Percentiles rank a stretch among this genome's conserved stretches.
Conservation (phyloP, 2,797 vertebrate genomes). For the Oryzias sinensis region DNA sequence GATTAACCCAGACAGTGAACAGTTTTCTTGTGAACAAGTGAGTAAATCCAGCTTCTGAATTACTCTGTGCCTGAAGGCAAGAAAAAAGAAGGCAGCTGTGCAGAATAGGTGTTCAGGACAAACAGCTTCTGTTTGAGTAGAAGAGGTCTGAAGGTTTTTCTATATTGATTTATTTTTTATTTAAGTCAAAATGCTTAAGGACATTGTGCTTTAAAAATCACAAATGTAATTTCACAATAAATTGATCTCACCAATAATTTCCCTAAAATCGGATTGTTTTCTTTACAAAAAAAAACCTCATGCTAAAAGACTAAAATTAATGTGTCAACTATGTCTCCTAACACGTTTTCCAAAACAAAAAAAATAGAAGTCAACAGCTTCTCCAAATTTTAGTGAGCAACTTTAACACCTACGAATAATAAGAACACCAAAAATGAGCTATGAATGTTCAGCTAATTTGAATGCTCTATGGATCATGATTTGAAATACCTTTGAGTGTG, state of each 20-base stretch:
- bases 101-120: neutral
- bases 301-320: too few species aligned
- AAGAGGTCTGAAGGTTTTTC: neutral
- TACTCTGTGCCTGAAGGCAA: neutral
- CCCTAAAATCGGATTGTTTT: too few species aligned
- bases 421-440: slow-evolving; percentile 9
- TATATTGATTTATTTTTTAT: neutral
- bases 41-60: neutral
- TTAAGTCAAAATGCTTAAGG: neutral
- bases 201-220: neutral
- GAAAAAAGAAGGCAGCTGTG: neutral
- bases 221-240: too few species aligned
- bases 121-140: neutral
- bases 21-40: slow-evolving; percentile 4
- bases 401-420: slow-evolving; percentile 27
- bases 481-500: slow-evolving; percentile 34
- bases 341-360: too few species aligned
- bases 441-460: slow-evolving; percentile 31
- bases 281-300: too few species aligned
- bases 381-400: slow-evolving; percentile 24
- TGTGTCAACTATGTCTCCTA: too few species aligned
- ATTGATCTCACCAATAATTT: too few species aligned
- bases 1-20: slow-evolving; percentile 1
- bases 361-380: neutral
- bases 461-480: slow-evolving; percentile 25